Conservation (phyloP, 30 jellyfish, hydroid and myxozoan genomes). For the Chrysaora quinquecirrha region DNA sequence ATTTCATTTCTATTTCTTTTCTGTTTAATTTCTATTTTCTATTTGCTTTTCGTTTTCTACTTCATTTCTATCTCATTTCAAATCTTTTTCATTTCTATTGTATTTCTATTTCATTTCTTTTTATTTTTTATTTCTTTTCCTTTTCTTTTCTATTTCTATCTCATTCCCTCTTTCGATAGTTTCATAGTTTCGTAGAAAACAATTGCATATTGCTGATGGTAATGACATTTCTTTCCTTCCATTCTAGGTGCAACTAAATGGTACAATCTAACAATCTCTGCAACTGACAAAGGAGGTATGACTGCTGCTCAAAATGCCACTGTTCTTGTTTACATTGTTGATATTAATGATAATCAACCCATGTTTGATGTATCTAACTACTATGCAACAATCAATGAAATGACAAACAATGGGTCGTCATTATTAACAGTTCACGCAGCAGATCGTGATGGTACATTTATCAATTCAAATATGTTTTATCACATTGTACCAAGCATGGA, state of each 20-base stretch:
- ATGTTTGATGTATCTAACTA: conserved; percentile 66
- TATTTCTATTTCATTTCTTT: too few species aligned
- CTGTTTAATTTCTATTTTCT: too few species aligned
- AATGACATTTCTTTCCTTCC: background rate
- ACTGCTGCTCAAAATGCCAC: conserved; percentile 49
- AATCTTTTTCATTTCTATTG: too few species aligned
- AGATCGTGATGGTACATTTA: conserved; percentile 76
- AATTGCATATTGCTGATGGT: too few species aligned
- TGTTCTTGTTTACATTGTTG: conserved; percentile 59
- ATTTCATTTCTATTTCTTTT: too few species aligned
- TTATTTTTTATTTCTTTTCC: too few species aligned
- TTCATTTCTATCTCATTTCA: too few species aligned
- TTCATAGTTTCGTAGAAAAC: too few species aligned
- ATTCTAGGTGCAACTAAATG: conserved; percentile 32
- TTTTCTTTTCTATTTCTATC: too few species aligned
- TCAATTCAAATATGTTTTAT: conserved; percentile 44
- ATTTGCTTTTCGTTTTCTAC: too few species aligned
- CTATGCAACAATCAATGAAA: conserved; percentile 55
- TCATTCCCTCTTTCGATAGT: too few species aligned
- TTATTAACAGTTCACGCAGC: conserved; percentile 76
- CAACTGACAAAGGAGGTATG: conserved; percentile 45
- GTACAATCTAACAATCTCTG: conserved; percentile 56
- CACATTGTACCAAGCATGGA: conserved; percentile 79
- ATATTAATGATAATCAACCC: conserved; percentile 92
- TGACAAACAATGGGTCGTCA: conserved; percentile 40